Conservation (phyloP, 2,888 invertebrate species). For the Nymphalis c-album region DNA sequence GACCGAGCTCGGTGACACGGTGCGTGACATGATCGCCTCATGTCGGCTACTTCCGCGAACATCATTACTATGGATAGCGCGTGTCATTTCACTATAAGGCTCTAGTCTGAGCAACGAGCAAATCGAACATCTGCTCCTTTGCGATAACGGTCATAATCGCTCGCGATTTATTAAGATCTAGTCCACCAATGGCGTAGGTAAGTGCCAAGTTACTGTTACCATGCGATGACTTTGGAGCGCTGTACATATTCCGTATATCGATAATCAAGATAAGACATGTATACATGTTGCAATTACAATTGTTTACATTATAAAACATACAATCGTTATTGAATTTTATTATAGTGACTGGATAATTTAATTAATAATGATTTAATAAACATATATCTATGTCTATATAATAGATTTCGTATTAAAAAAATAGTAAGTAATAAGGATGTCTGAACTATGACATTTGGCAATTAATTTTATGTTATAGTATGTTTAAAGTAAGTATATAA, state of each 20-base stretch:
- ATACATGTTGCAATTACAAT: constrained; percentile 28
- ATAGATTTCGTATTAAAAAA: too few relatives aligned
- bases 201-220: constrained; percentile 32
- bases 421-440: too few relatives aligned
- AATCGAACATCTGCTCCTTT: constrained; percentile 15
- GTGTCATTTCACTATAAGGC: constrained; percentile 47
- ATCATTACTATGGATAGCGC: constrained; percentile 59
- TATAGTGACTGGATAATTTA: background rate
- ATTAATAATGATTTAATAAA: background rate
- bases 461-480: too few relatives aligned
- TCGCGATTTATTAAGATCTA: background rate
- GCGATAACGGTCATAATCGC: constrained; percentile 17
- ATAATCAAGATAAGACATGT: constrained; percentile 40
- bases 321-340: constrained; percentile 18
- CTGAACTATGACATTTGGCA: too few relatives aligned
- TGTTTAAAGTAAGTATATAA: too few relatives aligned
- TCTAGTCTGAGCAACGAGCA: constrained; percentile 3
- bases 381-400: too few relatives aligned
- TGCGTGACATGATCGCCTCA: constrained; percentile 46
- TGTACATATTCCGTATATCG: constrained; percentile 32
- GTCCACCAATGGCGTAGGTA: constrained; percentile 18
- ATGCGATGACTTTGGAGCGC: constrained; percentile 29
- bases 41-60: constrained; percentile 61
- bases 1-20: constrained; percentile 30
- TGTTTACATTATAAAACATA: constrained; percentile 24